These are phyloP conservation scores for Eucidaris tribuloides DNA, from an alignment of 35 echinoderm and acorn worm species.

Conservation along the genomic window DNA sequence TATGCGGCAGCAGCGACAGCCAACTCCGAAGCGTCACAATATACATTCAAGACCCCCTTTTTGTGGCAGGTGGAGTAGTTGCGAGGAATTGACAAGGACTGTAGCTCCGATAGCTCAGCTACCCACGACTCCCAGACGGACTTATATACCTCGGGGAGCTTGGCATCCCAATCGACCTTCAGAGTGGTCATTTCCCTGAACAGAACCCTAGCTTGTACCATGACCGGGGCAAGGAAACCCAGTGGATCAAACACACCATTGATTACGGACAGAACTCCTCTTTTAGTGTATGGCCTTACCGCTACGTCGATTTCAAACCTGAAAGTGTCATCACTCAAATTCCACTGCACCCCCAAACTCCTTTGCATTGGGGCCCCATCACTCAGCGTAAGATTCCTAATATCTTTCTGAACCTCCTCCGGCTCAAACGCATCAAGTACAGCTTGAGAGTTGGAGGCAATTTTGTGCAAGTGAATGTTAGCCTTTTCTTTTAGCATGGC, in stretches of 20 bases:
- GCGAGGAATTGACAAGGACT: not conserved
- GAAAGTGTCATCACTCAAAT: slow-evolving; percentile 10
- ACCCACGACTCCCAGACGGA: not conserved
- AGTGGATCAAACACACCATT: slow-evolving; percentile 42
- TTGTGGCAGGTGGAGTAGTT: not conserved
- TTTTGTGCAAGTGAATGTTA: slow-evolving; percentile 11
- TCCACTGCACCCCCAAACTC: slow-evolving; percentile 13
- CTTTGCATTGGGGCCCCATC: slow-evolving; percentile 8
- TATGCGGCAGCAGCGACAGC: slow-evolving; percentile 57
- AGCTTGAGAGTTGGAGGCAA: not conserved
- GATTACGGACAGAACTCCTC: slow-evolving; percentile 31
- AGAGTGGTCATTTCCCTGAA: slow-evolving; percentile 14
- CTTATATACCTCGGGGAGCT: not conserved
- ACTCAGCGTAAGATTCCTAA: not conserved
- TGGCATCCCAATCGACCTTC: not conserved
- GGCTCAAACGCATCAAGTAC: slow-evolving; percentile 23
- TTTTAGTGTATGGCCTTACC: slow-evolving; percentile 3
- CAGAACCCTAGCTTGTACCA: not conserved
- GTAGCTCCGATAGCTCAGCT: not conserved
- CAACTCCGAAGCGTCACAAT: slow-evolving; percentile 31
- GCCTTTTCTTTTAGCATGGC: not conserved
- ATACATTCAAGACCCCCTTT: not conserved
- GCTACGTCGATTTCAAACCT: not conserved
- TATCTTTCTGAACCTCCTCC: not conserved
- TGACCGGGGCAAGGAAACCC: slow-evolving; percentile 36